phyloP scores from a whole-genome alignment of 2,113 vertebrate species.

The Capreolus pygargus region DNA sequence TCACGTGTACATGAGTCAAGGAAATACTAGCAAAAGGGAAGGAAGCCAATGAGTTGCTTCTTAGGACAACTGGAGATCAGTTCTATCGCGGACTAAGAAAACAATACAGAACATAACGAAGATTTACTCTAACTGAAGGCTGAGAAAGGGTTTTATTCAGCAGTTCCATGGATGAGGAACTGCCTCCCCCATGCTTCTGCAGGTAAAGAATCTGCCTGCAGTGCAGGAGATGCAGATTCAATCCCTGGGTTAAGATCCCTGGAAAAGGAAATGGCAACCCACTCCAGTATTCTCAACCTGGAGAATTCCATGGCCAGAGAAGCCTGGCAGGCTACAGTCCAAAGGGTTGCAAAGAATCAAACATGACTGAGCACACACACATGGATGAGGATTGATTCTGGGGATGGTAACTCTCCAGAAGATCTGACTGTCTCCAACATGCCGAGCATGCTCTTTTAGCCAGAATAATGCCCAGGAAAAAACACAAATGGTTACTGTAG shows the following conservation, averaged over 20 bases:
- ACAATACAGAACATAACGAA: no score
- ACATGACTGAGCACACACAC: neutral
- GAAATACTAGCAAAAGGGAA: neutral
- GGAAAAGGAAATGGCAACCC: neutral
- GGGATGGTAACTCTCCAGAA: neutral
- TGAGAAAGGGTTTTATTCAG: neutral
- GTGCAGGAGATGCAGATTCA: neutral
- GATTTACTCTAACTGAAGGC: neutral
- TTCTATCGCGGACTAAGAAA: neutral
- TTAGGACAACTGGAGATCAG: neutral
- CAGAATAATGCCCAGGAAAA: neutral
- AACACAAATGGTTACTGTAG: neutral
- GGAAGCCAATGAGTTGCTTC: neutral
- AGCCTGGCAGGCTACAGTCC: neutral
- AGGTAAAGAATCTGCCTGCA: neutral
- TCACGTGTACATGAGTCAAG: neutral
- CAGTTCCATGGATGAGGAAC: neutral
- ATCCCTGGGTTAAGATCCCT: neutral
- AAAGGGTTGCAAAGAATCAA: neutral
- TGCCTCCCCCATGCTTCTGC: neutral
- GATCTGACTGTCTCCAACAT: neutral
- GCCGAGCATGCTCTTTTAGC: neutral
- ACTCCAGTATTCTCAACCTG: neutral
- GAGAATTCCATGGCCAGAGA: neutral
- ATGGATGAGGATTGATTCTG: neutral